Base-by-base conservation (phyloP, 2,888 invertebrate genomes). In the Tinea semifulvella region DNA sequence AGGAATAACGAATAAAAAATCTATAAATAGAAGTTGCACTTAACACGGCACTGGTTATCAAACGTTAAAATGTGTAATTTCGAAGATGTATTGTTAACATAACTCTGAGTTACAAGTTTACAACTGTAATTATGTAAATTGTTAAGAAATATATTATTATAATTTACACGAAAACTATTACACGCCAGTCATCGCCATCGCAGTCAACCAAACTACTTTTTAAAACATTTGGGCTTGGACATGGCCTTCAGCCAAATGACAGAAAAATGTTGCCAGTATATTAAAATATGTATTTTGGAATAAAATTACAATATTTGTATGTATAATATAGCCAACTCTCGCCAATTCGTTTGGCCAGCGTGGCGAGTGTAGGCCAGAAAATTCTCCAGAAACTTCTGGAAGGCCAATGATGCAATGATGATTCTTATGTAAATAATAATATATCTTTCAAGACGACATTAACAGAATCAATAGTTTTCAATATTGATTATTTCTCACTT, bases 1-100 rank as follows among this genome's bases (percentile, higher is more conserved):
- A 28, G 18, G 28, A 28, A 27, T 2, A 44, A 35, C 20, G 11
- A 28, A 43, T 10, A 28, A 16, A 43, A 28, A 42, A 42, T 42
- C 28, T 28, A 19, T 10, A 28, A 43, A 28, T 43, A 28, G 43
- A 28, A 17, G 27, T 28, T 38, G 18, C 16, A 18, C 18, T n/a
- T 17, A 10, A 26, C 31, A 31, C 31, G 14, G 31, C 31, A 31
- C 31, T 13, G 31, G 31, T 13, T 31, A 13, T 14, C 31, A 13
- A 31, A 13, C 11, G n/a, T 7, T 14, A 31, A 31, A 31, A 14
- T 3, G 4, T 13, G 14, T 31, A 31, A 11, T 14, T n/a, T n/a
- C n/a, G n/a, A n/a, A n/a, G n/a, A n/a, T n/a, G n/a, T n/a, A n/a
- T n/a, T n/a, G n/a, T n/a, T 2, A 31, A 31, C 31, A 14, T 31